Base-by-base conservation (phyloP, 2,113 vertebrate genomes). In the Menura novaehollandiae region DNA sequence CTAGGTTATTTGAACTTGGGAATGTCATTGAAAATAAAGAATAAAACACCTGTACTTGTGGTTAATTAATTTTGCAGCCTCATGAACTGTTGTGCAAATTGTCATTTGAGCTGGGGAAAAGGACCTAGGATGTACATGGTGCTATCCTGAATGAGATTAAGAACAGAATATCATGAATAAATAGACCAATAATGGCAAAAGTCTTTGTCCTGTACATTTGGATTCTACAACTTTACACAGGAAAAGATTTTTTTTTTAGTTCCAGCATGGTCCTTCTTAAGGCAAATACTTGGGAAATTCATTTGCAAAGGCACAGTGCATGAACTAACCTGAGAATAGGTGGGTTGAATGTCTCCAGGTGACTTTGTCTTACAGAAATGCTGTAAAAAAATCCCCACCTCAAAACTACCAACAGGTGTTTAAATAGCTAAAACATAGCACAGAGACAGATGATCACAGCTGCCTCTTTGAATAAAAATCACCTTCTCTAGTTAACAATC, bases 321-420 rank as follows among this genome's bases (percentile, higher is more conserved):
- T 20, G 10, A 88, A 7, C 14, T 33, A 14, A 24, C 2, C 14
- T 11, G 5, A 30, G 47, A 79, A 58, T 15, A 43, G 4, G 9
- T 66, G 28, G 11, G 4, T 12, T 80, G 22, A 19, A 17, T 46
- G 71, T 35, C 28, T 51, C 18, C 35, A 15, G 0, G 1, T 68
- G 22, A 12, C 10, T 8, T 59, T 32, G 20, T 27, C 15, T 59
- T 44, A 3, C 9, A 71, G 19, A 35, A 66, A 27, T 8, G 1
- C 4, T 41, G 15, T 6, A n/a, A 10, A 66, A 28, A n/a, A 58
- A 47, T 2, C 1, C 13, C 1, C 13, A 52, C 12, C 2, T 6
- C 20, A 43, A 35, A 68, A 15, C 9, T 17, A 66, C 11, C 11
- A 58, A 22, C 2, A 28, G 13, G 4, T 43, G 47, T 95, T 35